Conservation (phyloP, 2,797 vertebrate genomes). For the Lophotriccus pileatus region DNA sequence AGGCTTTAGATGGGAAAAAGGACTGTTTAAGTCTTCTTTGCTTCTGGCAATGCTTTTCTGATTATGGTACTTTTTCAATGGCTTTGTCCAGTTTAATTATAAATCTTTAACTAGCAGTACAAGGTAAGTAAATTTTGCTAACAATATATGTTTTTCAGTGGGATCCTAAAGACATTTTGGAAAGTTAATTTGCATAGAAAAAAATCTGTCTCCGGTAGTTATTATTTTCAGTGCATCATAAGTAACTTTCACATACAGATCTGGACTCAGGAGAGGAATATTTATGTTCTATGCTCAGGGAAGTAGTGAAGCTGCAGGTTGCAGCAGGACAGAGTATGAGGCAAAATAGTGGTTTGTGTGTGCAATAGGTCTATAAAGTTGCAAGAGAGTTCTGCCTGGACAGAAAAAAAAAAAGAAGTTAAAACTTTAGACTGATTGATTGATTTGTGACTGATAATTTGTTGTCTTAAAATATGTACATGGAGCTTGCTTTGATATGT, state of each 20-base stretch:
- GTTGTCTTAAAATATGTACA: too few relatives aligned
- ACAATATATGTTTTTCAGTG: background rate
- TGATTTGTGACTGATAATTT: too few relatives aligned
- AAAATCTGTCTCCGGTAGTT: fast-evolving
- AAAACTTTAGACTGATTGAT: too few relatives aligned
- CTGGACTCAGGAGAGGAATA: background rate
- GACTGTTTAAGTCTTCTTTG: background rate
- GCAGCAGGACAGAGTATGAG: background rate
- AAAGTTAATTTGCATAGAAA: background rate
- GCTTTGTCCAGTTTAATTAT: constrained; percentile 17
- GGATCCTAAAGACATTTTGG: background rate
- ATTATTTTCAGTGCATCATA: background rate
- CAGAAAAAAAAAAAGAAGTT: too few relatives aligned
- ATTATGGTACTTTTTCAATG: background rate
- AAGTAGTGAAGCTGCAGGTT: background rate
- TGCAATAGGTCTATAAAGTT: background rate
- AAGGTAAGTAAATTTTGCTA: background rate
- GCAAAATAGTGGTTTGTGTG: background rate
- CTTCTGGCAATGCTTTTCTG: background rate
- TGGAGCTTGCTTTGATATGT: too few relatives aligned
- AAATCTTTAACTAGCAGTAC: background rate
- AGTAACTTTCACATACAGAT: background rate
- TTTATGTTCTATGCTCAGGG: background rate
- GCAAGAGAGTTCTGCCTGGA: too few relatives aligned
- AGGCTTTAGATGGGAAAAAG: background rate